Conservation (phyloP, 2,888 invertebrate genomes). For the Dendrolimus pini region DNA sequence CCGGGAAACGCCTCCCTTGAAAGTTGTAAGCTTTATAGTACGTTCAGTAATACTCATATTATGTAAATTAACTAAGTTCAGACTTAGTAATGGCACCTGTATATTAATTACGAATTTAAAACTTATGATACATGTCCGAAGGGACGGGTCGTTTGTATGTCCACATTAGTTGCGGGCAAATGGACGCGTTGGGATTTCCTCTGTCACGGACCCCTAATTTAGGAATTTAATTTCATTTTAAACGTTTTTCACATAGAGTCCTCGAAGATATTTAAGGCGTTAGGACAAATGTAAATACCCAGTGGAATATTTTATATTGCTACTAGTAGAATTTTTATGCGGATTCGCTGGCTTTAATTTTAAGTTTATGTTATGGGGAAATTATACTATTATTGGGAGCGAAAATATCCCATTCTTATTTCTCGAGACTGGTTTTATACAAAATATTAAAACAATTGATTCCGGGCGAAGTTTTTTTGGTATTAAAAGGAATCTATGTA, state of each 20-base stretch:
- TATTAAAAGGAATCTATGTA: too few relatives aligned
- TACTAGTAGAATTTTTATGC: too few relatives aligned
- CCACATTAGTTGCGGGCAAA: not conserved
- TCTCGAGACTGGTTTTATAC: too few relatives aligned
- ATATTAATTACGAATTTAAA: constrained; percentile 23
- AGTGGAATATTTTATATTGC: too few relatives aligned
- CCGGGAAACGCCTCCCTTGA: constrained; percentile 12
- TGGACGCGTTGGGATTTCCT: not conserved
- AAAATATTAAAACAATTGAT: too few relatives aligned
- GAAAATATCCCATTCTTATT: too few relatives aligned
- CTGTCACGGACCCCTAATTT: not conserved
- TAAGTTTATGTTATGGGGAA: too few relatives aligned
- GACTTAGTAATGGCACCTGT: constrained; percentile 18
- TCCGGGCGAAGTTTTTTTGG: too few relatives aligned
- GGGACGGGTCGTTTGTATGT: constrained; percentile 5
- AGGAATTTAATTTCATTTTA: not conserved
- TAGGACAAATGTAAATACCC: too few relatives aligned
- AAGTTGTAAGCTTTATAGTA: constrained; percentile 18
- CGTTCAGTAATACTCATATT: constrained; percentile 26
- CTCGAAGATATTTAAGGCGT: too few relatives aligned
- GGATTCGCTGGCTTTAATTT: too few relatives aligned
- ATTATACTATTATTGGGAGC: too few relatives aligned
- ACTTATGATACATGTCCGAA: constrained; percentile 13
- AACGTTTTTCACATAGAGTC: not conserved
- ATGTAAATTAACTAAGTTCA: constrained; percentile 25